Evolutionary conservation across 2,113 vertebrate genomes (phyloP).

Genomic region (Triplophysa siluroides): DNA sequence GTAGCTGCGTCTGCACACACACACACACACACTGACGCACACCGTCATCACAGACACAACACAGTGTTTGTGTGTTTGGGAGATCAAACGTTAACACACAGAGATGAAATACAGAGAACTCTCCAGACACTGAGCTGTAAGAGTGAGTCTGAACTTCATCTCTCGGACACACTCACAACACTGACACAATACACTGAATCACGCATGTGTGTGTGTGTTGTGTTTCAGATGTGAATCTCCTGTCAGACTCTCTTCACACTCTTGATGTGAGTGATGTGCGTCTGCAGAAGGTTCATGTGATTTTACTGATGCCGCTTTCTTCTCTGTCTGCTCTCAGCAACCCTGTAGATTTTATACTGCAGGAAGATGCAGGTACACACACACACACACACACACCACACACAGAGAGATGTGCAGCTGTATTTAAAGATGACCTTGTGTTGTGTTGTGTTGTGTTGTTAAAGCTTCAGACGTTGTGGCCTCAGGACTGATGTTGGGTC

Average conservation of each 20-base stretch:
- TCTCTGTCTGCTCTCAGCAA: conserved; percentile 84
- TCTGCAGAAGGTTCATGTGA: conserved; percentile 77
- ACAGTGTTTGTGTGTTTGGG: conserved; percentile 80
- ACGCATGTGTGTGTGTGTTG: conserved; percentile 1
- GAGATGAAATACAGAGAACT: conserved; percentile 71
- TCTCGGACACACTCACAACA: no score
- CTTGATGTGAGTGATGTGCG: conserved; percentile 69
- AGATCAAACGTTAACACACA: conserved; percentile 66
- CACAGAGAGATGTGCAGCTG: no score
- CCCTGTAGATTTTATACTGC: conserved; percentile 86
- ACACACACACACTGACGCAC: no score
- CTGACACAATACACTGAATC: no score
- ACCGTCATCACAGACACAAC: no score
- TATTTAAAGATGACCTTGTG: background rate
- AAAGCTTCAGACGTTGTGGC: conserved; percentile 69
- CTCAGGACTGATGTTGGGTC: conserved; percentile 79
- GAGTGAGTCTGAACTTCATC: conserved; percentile 73
- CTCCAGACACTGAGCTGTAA: conserved; percentile 80
- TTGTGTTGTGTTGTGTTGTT: conserved; percentile 1
- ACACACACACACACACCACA: conserved; percentile 4
- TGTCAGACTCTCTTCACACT: conserved; percentile 76
- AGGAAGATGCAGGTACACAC: conserved; percentile 81
- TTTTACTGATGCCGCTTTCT: no score
- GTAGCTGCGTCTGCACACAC: no score
- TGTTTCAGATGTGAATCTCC: conserved; percentile 81